phyloP scores from a whole-genome alignment of 2,888 invertebrate genomes.

The Oithona nana region DNA sequence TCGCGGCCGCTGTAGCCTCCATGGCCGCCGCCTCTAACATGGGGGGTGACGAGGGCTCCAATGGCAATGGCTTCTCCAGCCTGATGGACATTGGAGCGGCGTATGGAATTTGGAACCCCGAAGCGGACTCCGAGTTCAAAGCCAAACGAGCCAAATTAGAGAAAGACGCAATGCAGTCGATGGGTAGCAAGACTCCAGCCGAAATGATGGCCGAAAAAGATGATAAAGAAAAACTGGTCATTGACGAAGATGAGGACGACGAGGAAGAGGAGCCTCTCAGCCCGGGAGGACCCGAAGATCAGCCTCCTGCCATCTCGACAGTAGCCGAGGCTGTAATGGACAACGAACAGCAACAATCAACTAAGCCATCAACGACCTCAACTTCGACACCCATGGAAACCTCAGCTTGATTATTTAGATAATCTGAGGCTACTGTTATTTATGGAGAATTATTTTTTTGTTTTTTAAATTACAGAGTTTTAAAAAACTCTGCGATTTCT shows the following conservation, averaged over 20 bases:
- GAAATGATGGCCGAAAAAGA: not conserved
- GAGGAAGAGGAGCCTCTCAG: not conserved
- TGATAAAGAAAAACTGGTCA: not conserved
- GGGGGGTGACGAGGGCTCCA: not conserved
- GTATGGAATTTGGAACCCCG: constrained; percentile 16
- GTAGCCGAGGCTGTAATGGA: no score
- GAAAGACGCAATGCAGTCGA: not conserved
- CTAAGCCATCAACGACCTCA: not conserved
- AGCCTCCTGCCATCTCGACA: not conserved
- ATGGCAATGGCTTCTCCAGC: constrained; percentile 8
- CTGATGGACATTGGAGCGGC: constrained; percentile 16
- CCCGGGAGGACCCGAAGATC: not conserved
- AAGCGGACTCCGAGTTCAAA: not conserved
- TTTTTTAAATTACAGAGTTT: no score
- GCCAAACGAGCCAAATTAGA: not conserved
- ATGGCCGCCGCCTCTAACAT: constrained; percentile 7
- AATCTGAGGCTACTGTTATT: no score
- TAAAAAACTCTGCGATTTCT: no score
- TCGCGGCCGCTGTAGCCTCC: not conserved
- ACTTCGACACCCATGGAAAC: not conserved
- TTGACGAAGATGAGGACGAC: constrained; percentile 1
- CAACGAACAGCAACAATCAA: not conserved
- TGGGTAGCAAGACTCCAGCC: not conserved
- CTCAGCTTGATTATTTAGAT: not conserved
- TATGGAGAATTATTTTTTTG: no score